Evolutionary conservation across 2,113 vertebrate genomes (phyloP), one percentile per base, ranked within the genome.

Genomic region (Romanogobio albipinnatus): DNA sequence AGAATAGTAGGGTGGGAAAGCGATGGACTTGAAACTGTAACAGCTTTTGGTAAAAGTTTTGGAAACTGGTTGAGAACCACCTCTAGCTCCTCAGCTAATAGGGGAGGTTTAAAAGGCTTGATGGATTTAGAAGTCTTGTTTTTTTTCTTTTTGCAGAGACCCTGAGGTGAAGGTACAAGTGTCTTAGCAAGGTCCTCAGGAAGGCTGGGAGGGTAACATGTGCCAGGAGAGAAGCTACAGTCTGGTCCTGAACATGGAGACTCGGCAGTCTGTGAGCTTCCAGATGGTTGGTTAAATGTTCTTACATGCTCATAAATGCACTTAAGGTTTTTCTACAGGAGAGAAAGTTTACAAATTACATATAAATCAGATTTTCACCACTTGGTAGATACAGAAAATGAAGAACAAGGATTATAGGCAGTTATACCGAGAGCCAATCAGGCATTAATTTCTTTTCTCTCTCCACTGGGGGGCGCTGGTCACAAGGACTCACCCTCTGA

Each of bases 401-500:
- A 56, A 56, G 26, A 56, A 29, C 39, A 49, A 17, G 9, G 17
- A 39, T 39, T 17, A 36, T 13, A 33, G 14, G 24, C 10, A n/a
- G 66, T 51, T 26, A 8, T 91, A 99, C 98, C 95, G 92, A 93
- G 0, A 99, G 89, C 98, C 97, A 99, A 82, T 94, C 93, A 0
- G 97, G 97, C 85, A 98, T 88, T n/a, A 90, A 33, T 0, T 91
- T 92, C 11, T 96, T 95, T 11, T 98, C 96, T 51, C 94, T 95
- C 87, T 97, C 96, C 61, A 97, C 85, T 0, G 97, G 96, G 0
- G 96, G 93, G 9, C 94, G 94, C 90, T 87, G 93, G 58, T 96
- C 94, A 0, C 90, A 88, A 0, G 93, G 94, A 15, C 91, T 89
- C 13, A 97, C 88, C 0, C 91, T 94, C 43, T 93, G 90, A 58